Conservation (phyloP, 1,140 invertebrate species). For the Drosophila ohnishii region DNA sequence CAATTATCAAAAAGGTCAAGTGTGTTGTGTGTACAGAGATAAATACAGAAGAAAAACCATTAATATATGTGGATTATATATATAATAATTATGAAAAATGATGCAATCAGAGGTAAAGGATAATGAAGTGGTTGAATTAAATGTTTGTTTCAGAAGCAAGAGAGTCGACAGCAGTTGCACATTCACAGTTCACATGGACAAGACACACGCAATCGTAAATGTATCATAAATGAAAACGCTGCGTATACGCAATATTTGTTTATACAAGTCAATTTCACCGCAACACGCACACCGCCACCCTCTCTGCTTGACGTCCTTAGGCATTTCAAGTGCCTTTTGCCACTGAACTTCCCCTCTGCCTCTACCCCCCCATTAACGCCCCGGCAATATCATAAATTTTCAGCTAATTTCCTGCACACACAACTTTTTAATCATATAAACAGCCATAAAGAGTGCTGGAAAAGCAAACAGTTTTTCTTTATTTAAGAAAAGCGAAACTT, state of each 20-base stretch:
- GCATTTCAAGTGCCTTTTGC: conserved; percentile 40
- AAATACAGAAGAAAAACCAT: conserved; percentile 72
- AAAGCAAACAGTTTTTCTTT: conserved; percentile 35
- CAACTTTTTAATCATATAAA: conserved; percentile 69
- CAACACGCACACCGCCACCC: conserved; percentile 55
- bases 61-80: conserved; percentile 44
- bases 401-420: conserved; percentile 64
- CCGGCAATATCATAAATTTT: conserved; percentile 57
- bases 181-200: conserved; percentile 36
- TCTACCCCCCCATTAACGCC: conserved; percentile 7
- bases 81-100: conserved; percentile 33
- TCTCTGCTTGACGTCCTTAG: conserved; percentile 23
- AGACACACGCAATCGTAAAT: conserved; percentile 38
- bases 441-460: conserved; percentile 35
- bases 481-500: conserved; percentile 25
- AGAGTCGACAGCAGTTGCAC: conserved; percentile 52
- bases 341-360: conserved; percentile 4
- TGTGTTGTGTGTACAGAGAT: conserved; percentile 46
- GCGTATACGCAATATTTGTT: conserved; percentile 69
- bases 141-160: conserved; percentile 33
- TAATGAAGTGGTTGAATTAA: conserved; percentile 58
- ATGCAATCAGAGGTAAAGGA: conserved; percentile 36
- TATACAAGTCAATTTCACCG: conserved; percentile 62
- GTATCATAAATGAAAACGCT: conserved; percentile 31
- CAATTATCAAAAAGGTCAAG: conserved; percentile 53